Conservation (phyloP, 2,797 vertebrate genomes). For the Calcarius lapponicus region DNA sequence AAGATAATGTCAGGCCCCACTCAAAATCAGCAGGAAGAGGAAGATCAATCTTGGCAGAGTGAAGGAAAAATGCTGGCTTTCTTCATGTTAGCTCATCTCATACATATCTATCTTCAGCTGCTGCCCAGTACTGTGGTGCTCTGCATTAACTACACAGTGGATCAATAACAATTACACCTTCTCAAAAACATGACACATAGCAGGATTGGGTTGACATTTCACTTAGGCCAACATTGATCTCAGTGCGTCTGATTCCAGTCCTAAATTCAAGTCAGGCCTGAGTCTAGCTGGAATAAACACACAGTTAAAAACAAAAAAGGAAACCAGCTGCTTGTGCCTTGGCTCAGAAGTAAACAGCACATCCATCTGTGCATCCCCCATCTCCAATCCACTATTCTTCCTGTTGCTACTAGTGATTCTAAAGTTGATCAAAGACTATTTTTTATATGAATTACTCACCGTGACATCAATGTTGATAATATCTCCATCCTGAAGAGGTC, state of each 20-base stretch:
- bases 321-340: constrained; percentile 88
- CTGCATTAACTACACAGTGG: constrained; percentile 97
- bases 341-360: constrained; percentile 89
- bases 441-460: constrained; percentile 83
- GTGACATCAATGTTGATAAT: constrained; percentile 90
- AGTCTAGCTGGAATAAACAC: constrained; percentile 87
- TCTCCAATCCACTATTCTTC: constrained; percentile 88
- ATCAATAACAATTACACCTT: constrained; percentile 99
- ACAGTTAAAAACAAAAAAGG: constrained; percentile 85
- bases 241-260: constrained; percentile 93
- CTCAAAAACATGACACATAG: constrained; percentile 96
- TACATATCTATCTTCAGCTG: constrained; percentile 89
- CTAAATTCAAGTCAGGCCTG: constrained; percentile 87
- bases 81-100: constrained; percentile 96
- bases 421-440: constrained; percentile 86
- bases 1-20: constrained; percentile 99
- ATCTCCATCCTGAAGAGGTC: constrained; percentile 86
- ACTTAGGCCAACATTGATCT: constrained; percentile 97
- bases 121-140: constrained; percentile 87
- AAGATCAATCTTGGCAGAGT: constrained; percentile 99
- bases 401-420: constrained; percentile 82
- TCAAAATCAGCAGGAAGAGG: constrained; percentile 99
- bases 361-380: constrained; percentile 83
- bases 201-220: constrained; percentile 96
- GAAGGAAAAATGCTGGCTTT: constrained; percentile 95